These are phyloP conservation scores for Orthonevra nobilis DNA, from an alignment of 2,888 invertebrate species.

Conservation along the genomic window DNA sequence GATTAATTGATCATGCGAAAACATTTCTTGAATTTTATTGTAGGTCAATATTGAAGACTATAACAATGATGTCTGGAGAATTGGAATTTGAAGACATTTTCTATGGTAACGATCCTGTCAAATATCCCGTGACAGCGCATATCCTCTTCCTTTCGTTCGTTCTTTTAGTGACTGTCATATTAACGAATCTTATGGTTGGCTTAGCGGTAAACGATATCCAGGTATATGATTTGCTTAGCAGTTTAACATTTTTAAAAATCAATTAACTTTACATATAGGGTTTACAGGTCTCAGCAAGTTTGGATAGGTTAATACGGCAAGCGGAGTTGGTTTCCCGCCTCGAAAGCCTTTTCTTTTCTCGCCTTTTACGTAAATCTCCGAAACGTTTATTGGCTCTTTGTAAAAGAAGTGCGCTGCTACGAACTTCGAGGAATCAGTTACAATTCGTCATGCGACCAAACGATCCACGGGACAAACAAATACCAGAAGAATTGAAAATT, in stretches of 20 bases:
- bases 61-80: conserved; percentile 95
- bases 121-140: conserved; percentile 88
- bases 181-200: conserved; percentile 91
- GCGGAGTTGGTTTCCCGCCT: conserved; percentile 90
- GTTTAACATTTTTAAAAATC: not conserved
- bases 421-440: conserved; percentile 87
- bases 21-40: not conserved
- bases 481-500: conserved; percentile 88
- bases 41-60: conserved; percentile 85
- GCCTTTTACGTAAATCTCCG: conserved; percentile 85
- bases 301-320: conserved; percentile 90
- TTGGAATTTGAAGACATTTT: conserved; percentile 92
- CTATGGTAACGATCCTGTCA: conserved; percentile 83
- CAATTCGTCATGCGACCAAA: conserved; percentile 89
- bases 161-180: conserved; percentile 88
- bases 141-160: conserved; percentile 89
- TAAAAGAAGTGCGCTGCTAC: conserved; percentile 87
- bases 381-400: conserved; percentile 84
- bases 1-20: not conserved
- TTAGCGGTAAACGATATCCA: conserved; percentile 92
- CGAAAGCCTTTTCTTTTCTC: conserved; percentile 91
- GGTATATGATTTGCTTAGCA: conserved; percentile 77
- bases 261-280: too few relatives aligned
- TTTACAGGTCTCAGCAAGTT: conserved; percentile 88
- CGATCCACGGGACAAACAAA: conserved; percentile 89